Evolutionary conservation across 2,888 invertebrate species (phyloP), one percentile per base, ranked within the genome.

Genomic region (Pachydiplax longipennis): DNA sequence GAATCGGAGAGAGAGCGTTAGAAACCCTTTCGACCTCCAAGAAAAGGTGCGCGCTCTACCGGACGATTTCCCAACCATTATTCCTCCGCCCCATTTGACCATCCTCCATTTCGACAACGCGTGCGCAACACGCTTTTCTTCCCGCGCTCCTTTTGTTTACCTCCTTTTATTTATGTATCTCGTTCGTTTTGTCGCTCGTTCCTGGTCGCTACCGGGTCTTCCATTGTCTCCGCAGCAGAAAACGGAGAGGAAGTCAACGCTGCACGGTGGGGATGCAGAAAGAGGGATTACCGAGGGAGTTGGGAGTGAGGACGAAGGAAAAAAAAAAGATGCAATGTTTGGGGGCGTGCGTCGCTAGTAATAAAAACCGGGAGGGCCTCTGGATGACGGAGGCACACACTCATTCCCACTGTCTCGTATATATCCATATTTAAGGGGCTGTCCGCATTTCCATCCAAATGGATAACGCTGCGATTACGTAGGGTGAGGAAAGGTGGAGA

Each of bases 361-460:
- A 87, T 15, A 35, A 48, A 87, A 87, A 87, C 87, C 53, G 18
- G 53, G 58, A 87, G 58, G 35, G 83, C 13, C 58, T 12, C 15
- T 61, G 61, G 73, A 87, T 61, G 37, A 58, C 87, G 87, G 61
- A 61, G 58, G 87, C 25, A 48, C 82, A 48, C 82, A 87, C 58
- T 87, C 87, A 87, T 87, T 87, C 58, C 53, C 35, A 58, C 87
- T 61, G 87, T 58, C 87, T 25, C 87, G 37, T 37, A 35, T 58
- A 22, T 61, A 73, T 73, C 25, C 31, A 73, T 73, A 73, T 73
- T 25, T 82, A 48, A 82, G 82, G 83, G 58, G 82, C 44, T n/a
- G 65, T 73, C 82, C 44, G 58, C 31, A 87, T 87, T 87, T 87
- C 87, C 61, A 87, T 58, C 58, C 87, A 48, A 83, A 83, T 48